Base-by-base conservation (phyloP, 2,113 vertebrate genomes). In the Gulo gulo region DNA sequence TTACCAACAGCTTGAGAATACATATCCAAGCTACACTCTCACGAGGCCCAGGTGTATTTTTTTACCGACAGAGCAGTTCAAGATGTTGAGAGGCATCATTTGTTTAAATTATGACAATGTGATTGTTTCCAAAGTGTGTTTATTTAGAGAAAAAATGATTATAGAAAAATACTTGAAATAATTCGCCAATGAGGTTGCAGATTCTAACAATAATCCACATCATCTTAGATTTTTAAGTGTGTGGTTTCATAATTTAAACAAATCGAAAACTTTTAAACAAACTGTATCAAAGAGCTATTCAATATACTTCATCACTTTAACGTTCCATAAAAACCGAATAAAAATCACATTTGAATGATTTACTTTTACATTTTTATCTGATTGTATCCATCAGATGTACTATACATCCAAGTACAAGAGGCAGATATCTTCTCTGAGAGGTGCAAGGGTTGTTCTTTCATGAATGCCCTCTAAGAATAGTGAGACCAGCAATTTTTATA, bases 321-420 rank as follows among this genome's bases (percentile, higher is more conserved):
- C 97, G 98, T 92, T 42, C 71, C 97, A 97, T 88, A 86, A 96
- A 97, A 98, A 98, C 94, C 97, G 91, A 98, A 98, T 94, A 95
- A 89, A 97, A 87, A 96, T 96, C 85, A 98, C 98, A 88, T 73
- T 97, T 63, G 98, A 98, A 98, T 97, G 98, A 98, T 98, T 97
- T 98, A 88, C 94, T 89, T 90, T 94, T 96, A 97, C 29, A 91
- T 97, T 98, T 98, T 97, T 94, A 94, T 95, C 94, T 98, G 98
- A 98, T 98, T 98, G 98, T 98, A 95, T 98, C 97, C 98, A 97
- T 95, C 15, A 80, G 88, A 94, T 81, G 81, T 42, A 98, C 97
- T 98, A 98, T 97, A 97, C 96, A 98, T 97, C 98, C 98, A 97
- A 96, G 95, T 36, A 98, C 91, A 97, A 95, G 98, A 98, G 98